These are phyloP conservation scores for Amblyopsis rosae DNA, from an alignment of 2,113 vertebrate species.

Conservation along the genomic window DNA sequence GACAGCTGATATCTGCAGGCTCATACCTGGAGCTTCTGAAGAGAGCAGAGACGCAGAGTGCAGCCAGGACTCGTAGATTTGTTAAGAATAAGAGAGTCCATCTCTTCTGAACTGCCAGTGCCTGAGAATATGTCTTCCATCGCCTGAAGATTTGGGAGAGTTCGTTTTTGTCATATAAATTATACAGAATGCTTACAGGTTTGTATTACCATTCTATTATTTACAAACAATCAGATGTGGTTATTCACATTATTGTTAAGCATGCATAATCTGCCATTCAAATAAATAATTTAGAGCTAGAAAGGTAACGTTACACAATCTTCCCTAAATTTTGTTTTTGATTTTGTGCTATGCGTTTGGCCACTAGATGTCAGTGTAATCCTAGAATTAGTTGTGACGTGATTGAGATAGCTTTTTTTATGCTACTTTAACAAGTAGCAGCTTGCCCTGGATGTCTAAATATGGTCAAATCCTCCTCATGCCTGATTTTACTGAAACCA, in stretches of 20 bases:
- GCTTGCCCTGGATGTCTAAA: slow-evolving; percentile 45
- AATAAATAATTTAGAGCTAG: background rate
- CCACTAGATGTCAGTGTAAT: slow-evolving; percentile 56
- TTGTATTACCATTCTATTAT: no score
- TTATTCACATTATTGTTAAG: no score
- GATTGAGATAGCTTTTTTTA: no score
- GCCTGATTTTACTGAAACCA: slow-evolving; percentile 6
- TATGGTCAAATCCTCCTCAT: slow-evolving; percentile 54
- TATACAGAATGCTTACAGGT: background rate
- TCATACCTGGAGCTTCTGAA: slow-evolving; percentile 82
- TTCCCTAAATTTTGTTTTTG: background rate
- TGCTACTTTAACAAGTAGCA: background rate
- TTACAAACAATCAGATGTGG: no score
- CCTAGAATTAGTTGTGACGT: background rate
- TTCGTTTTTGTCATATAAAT: slow-evolving; percentile 9
- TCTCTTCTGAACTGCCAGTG: slow-evolving; percentile 64
- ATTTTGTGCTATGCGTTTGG: background rate
- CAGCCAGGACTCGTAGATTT: slow-evolving; percentile 68
- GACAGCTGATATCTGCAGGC: background rate
- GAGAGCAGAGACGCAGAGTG: slow-evolving; percentile 74
- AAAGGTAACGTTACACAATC: background rate
- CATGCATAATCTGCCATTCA: no score
- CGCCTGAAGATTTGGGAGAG: slow-evolving; percentile 54
- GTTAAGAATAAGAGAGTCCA: slow-evolving; percentile 74
- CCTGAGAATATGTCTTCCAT: slow-evolving; percentile 59